Percentiles rank a stretch among this genome's conserved stretches.
Evolutionary conservation across 2,797 vertebrate species (phyloP).

Genomic region (Sebastes minor): DNA sequence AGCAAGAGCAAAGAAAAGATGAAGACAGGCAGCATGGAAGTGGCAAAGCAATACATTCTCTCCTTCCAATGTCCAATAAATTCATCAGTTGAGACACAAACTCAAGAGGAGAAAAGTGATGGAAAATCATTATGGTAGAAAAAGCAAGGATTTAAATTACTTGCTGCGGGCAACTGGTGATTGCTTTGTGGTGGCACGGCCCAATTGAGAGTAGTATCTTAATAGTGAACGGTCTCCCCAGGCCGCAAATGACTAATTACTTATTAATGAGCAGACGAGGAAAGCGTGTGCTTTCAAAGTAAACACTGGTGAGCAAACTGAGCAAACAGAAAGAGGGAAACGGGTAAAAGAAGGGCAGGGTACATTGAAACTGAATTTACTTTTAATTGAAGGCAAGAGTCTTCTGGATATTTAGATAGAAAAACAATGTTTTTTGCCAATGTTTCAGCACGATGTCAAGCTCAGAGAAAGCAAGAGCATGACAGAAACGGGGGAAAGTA

Average conservation of each 20-base stretch:
- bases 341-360: background rate
- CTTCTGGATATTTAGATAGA: conserved; percentile 16
- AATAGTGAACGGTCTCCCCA: conserved; percentile 54
- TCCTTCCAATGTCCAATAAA: conserved; percentile 25
- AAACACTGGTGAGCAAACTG: conserved; percentile 57
- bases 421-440: background rate
- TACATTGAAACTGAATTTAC: conserved; percentile 31
- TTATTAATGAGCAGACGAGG: conserved; percentile 76
- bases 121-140: conserved; percentile 67
- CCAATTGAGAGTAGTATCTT: conserved; percentile 53
- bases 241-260: conserved; percentile 74
- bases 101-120: conserved; percentile 54
- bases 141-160: conserved; percentile 65
- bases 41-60: conserved; percentile 29
- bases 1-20: conserved; percentile 13
- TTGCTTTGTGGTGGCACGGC: conserved; percentile 67
- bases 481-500: conserved; percentile 10
- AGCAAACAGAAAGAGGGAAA: background rate
- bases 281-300: conserved; percentile 68
- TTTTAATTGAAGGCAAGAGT: conserved; percentile 36
- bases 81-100: conserved; percentile 41
- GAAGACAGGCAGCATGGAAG: conserved; percentile 14
- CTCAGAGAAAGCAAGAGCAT: background rate
- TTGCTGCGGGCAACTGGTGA: conserved; percentile 64
- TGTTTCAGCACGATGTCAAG: conserved; percentile 24